Evolutionary conservation across 1,140 invertebrate genomes (phyloP), one percentile per base, ranked within the genome.

Genomic region (Agraylea sexmaculata): DNA sequence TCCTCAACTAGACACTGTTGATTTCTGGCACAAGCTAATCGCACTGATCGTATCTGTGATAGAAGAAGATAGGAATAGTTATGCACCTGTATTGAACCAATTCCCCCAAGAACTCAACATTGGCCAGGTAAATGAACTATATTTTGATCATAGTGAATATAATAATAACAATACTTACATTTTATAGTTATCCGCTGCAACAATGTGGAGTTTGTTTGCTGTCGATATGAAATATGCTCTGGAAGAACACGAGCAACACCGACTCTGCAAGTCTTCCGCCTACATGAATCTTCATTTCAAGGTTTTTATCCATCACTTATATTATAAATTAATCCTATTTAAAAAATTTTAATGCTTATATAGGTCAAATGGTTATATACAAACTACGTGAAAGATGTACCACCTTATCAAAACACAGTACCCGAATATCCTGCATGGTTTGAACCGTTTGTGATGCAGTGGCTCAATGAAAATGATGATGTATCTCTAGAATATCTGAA

Each of bases 251-350:
- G 93, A 97, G 62, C 85, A 91, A 53, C 86, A 90, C 56, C 73
- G 92, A 38, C 71, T 89, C 2, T 97, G 94, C 73, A 96, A 94
- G 68, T 96, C 91, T 54, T 94, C 93, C 25, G 90, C 89, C 33
- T 99, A 98, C 60, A 99, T 99, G 91, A 99, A 99, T 65, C 73
- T 99, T 6, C 95, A 99, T 65, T 99, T 99, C 69, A 91, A 91
- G 72, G 67, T 66, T 37, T 25, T 13, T 41, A 34, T 12, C 33
- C n/a, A n/a, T 40, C n/a, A 35, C 40, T 42, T 23, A 4, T 42
- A 11, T 7, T 15, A 11, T 20, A 16, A 11, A 31, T 20, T 28
- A 27, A 21, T 31, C 8, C 20, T 2, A 19, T 29, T 25, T 6
- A 12, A 41, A 33, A 15, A 19, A n/a, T 29, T 23, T 20, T n/a